Evolutionary conservation across 2,888 invertebrate species (phyloP).

Genomic region (Perithous albicinctus): DNA sequence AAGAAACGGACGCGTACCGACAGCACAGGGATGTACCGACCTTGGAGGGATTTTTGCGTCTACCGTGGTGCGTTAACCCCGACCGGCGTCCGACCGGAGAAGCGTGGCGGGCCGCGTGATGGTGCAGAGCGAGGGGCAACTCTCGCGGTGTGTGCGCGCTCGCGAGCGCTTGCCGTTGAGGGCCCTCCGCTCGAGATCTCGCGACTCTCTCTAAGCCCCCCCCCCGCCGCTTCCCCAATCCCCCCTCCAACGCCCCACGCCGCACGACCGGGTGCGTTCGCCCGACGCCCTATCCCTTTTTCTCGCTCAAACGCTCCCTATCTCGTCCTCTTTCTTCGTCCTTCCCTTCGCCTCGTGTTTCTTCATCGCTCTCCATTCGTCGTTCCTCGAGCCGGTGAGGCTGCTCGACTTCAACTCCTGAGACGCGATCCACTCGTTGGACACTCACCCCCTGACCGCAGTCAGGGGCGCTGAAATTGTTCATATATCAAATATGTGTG

Average conservation of each 20-base stretch:
- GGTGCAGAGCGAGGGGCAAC: slow-evolving; percentile 28
- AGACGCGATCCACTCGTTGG: slow-evolving; percentile 28
- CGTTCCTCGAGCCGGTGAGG: slow-evolving; percentile 4
- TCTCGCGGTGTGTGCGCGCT: slow-evolving; percentile 41
- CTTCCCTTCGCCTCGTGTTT: slow-evolving; percentile 57
- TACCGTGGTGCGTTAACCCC: slow-evolving; percentile 83
- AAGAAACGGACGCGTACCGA: slow-evolving; percentile 65
- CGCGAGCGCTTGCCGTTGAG: slow-evolving; percentile 46
- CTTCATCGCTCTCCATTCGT: slow-evolving; percentile 51
- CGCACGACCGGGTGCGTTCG: slow-evolving; percentile 52
- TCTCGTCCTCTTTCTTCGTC: slow-evolving; percentile 59
- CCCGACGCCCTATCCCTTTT: slow-evolving; percentile 63
- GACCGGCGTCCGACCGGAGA: slow-evolving; percentile 69
- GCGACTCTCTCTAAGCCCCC: slow-evolving; percentile 51
- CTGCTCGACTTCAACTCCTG: slow-evolving; percentile 8
- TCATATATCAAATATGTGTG: slow-evolving; percentile 1
- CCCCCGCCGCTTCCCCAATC: too few relatives aligned
- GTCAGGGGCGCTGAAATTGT: slow-evolving; percentile 33
- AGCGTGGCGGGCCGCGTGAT: slow-evolving; percentile 67
- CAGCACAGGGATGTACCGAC: slow-evolving; percentile 83
- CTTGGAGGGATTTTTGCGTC: slow-evolving; percentile 85
- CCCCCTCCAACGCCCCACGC: too few relatives aligned
- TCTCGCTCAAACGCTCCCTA: slow-evolving; percentile 57
- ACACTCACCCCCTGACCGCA: slow-evolving; percentile 34
- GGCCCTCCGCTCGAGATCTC: slow-evolving; percentile 63